Percentiles rank a stretch among this genome's conserved stretches.
Conservation (phyloP, 2,888 invertebrate genomes). For the Apotomis turbidana region DNA sequence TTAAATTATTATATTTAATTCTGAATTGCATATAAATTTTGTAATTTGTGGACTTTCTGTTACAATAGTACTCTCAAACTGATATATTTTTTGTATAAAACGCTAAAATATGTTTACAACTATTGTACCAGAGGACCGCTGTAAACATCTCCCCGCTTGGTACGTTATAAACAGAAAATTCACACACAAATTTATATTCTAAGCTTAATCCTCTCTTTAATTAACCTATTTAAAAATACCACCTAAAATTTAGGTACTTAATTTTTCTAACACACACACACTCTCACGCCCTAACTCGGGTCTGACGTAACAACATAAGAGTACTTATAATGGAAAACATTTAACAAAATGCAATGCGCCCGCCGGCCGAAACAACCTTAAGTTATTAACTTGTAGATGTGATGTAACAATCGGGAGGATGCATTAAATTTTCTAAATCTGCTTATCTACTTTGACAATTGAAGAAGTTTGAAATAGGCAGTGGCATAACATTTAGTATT, state of each 20-base stretch:
- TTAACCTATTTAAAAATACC: constrained; percentile 77
- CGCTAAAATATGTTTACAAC: constrained; percentile 77
- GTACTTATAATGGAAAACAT: constrained; percentile 61
- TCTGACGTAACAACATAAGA: constrained; percentile 61
- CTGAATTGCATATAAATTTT: constrained; percentile 80
- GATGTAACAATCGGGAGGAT: constrained; percentile 52
- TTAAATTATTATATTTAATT: constrained; percentile 82
- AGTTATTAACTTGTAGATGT: constrained; percentile 55
- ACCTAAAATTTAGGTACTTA: constrained; percentile 76
- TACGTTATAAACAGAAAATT: constrained; percentile 78
- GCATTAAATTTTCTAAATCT: constrained; percentile 45
- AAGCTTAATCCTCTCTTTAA: constrained; percentile 71
- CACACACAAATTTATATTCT: constrained; percentile 82
- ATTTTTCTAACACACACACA: constrained; percentile 74
- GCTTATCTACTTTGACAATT: constrained; percentile 50
- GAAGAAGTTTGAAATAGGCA: constrained; percentile 57
- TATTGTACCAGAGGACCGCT: constrained; percentile 74
- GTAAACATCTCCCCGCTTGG: constrained; percentile 65
- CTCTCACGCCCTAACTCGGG: constrained; percentile 61
- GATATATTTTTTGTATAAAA: constrained; percentile 80
- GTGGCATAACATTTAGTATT: constrained; percentile 59
- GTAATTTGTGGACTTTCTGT: constrained; percentile 81
- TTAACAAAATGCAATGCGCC: constrained; percentile 60
- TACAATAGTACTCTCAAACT: constrained; percentile 80
- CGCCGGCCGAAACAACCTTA: constrained; percentile 51